Evolutionary conservation across 2,113 vertebrate species (phyloP).

Genomic region (Cyprinodon tularosa): DNA sequence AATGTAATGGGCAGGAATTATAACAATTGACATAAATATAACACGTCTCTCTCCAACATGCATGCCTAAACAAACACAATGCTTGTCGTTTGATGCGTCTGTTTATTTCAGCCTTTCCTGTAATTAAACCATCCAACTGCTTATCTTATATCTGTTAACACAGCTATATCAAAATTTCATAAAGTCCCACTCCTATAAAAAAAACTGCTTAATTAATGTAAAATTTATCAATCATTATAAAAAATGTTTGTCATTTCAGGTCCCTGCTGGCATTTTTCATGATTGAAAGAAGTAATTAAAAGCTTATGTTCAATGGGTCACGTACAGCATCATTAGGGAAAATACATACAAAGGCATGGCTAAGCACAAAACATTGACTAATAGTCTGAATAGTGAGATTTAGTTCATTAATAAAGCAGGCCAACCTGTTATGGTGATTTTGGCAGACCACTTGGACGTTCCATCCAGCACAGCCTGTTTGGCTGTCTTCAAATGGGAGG

Average conservation of each 20-base stretch:
- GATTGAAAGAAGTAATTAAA: slow-evolving; percentile 20
- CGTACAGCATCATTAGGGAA: neutral
- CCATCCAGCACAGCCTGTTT: slow-evolving; percentile 96
- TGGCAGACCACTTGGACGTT: slow-evolving; percentile 98
- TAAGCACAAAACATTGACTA: neutral
- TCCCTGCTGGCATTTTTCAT: slow-evolving; percentile 23
- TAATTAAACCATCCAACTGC: slow-evolving; percentile 3
- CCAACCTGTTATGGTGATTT: slow-evolving; percentile 95
- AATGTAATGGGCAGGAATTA: neutral
- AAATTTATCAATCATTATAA: slow-evolving; percentile 18
- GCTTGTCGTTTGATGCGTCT: neutral
- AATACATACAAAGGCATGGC: neutral
- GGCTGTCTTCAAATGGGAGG: slow-evolving; percentile 88
- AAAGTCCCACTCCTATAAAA: too few relatives aligned
- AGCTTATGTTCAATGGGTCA: slow-evolving; percentile 19
- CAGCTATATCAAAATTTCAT: neutral
- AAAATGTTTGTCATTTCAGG: slow-evolving; percentile 22
- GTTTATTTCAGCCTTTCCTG: neutral
- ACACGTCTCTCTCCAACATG: neutral
- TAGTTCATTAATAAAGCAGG: neutral
- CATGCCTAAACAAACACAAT: neutral
- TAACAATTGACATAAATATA: neutral
- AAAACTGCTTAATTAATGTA: neutral
- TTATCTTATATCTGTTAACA: slow-evolving; percentile 9
- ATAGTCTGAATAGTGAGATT: neutral